Evolutionary conservation across 1,140 invertebrate genomes (phyloP).

Genomic region (Brachystomella parvula): DNA sequence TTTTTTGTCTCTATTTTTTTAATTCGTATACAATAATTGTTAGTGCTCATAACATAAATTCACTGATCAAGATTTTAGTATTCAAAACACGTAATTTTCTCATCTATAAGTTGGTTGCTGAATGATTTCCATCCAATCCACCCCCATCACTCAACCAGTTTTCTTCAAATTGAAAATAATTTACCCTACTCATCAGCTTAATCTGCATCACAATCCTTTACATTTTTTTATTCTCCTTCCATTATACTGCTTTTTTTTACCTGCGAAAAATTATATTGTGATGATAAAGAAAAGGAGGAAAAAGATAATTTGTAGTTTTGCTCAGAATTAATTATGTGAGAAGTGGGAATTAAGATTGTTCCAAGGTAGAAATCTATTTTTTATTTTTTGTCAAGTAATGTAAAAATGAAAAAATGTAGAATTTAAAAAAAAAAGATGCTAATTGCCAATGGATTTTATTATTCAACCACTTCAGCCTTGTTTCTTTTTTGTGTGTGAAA

Average conservation of each 20-base stretch:
- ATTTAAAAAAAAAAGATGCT: background rate
- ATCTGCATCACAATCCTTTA: background rate
- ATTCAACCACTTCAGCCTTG: background rate
- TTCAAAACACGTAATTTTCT: background rate
- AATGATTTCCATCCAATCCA: background rate
- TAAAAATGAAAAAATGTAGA: background rate
- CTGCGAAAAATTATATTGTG: background rate
- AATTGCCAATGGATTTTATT: background rate
- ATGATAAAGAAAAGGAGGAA: background rate
- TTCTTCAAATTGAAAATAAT: too few relatives aligned
- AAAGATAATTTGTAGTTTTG: background rate
- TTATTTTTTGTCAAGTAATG: background rate
- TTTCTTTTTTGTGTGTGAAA: background rate
- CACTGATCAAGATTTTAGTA: too few relatives aligned
- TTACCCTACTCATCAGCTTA: background rate
- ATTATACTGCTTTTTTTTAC: background rate
- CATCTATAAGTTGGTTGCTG: background rate
- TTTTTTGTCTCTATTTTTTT: too few relatives aligned
- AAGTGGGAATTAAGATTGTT: background rate
- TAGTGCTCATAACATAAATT: too few relatives aligned
- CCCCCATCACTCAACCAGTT: slow-evolving; percentile 6
- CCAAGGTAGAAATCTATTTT: background rate
- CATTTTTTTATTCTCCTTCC: background rate
- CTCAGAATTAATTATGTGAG: slow-evolving; percentile 6
- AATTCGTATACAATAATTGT: too few relatives aligned